Evolutionary conservation across 2,113 vertebrate genomes (phyloP).

Genomic region (Condylura cristata): DNA sequence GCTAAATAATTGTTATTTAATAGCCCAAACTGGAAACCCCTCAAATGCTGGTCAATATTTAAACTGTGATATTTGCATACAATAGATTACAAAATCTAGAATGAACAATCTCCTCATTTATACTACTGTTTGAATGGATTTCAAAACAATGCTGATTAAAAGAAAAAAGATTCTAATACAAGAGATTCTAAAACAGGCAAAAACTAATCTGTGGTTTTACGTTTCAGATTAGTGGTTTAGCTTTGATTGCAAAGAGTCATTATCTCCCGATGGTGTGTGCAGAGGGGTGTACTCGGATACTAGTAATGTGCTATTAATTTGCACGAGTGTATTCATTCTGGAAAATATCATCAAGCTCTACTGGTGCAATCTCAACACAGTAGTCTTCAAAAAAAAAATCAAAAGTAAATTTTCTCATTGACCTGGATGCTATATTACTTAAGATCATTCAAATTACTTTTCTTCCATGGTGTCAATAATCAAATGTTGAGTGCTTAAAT

Average conservation of each 20-base stretch:
- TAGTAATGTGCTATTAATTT: background rate
- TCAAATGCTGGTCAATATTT: background rate
- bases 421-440: background rate
- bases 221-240: background rate
- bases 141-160: constrained; percentile 12
- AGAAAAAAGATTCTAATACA: background rate
- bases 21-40: background rate
- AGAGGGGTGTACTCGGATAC: background rate
- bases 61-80: background rate
- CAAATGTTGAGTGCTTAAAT: background rate
- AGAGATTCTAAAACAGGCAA: background rate
- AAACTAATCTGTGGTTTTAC: background rate
- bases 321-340: background rate
- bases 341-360: background rate
- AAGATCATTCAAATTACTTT: background rate
- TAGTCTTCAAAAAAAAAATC: background rate
- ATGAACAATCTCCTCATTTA: background rate
- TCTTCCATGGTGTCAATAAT: background rate
- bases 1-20: background rate
- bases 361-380: background rate
- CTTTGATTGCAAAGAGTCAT: background rate
- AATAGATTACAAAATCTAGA: constrained; percentile 22
- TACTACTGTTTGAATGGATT: constrained; percentile 29
- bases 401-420: background rate
- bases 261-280: background rate